These are phyloP conservation scores for Tupaia tana DNA, from an alignment of 2,113 vertebrate genomes.

Conservation along the genomic window DNA sequence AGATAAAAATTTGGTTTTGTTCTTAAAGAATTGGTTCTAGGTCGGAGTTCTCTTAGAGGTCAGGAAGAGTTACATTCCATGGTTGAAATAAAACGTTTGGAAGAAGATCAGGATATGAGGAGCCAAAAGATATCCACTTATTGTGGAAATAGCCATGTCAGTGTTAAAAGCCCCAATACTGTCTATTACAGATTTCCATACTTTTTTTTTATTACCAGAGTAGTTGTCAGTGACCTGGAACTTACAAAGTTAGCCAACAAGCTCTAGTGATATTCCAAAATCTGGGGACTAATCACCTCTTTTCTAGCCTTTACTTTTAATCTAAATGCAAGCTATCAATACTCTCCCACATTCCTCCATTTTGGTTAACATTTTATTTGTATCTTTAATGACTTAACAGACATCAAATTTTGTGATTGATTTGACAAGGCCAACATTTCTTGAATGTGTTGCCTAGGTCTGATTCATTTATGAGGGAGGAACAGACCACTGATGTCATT, in stretches of 20 bases:
- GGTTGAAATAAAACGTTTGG: slow-evolving; percentile 20
- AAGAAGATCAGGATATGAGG: slow-evolving; percentile 48
- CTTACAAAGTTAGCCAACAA: slow-evolving; percentile 41
- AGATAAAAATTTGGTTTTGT: background rate
- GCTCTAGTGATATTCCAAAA: slow-evolving; percentile 46
- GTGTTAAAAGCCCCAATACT: slow-evolving; percentile 57
- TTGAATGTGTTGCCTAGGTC: slow-evolving; percentile 61
- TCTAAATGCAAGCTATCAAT: slow-evolving; percentile 60
- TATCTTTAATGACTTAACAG: slow-evolving; percentile 77
- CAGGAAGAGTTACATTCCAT: slow-evolving; percentile 35
- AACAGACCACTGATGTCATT: slow-evolving; percentile 78
- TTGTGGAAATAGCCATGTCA: slow-evolving; percentile 28
- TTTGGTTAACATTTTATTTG: slow-evolving; percentile 67
- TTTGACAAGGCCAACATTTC: slow-evolving; percentile 69
- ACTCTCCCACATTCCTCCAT: background rate
- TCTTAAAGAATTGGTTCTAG: slow-evolving; percentile 32
- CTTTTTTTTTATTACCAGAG: slow-evolving; percentile 60
- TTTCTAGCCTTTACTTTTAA: slow-evolving; percentile 56
- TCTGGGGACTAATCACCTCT: slow-evolving; percentile 58
- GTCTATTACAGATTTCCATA: slow-evolving; percentile 44
- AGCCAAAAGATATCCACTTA: slow-evolving; percentile 14
- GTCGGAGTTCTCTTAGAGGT: slow-evolving; percentile 53
- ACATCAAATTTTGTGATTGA: slow-evolving; percentile 68
- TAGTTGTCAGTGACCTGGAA: slow-evolving; percentile 57
- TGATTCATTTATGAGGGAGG: slow-evolving; percentile 71